Conservation (phyloP, 2,113 vertebrate genomes). For the Pithys albifrons region DNA sequence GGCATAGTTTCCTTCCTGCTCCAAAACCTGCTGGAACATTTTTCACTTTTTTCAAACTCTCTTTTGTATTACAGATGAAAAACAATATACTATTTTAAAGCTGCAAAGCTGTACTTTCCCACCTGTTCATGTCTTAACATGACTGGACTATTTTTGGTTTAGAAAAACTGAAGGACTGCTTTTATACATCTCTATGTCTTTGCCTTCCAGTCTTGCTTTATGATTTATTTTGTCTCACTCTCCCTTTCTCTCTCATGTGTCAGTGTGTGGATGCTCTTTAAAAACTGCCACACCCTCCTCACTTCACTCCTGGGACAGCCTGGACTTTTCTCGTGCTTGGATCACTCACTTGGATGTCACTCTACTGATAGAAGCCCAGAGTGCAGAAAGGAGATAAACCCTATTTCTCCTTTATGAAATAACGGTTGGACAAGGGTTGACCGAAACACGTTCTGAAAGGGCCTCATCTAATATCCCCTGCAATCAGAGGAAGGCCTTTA, state of each 20-base stretch:
- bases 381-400: slow-evolving; percentile 58
- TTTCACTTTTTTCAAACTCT: slow-evolving; percentile 51
- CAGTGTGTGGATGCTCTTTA: slow-evolving; percentile 28
- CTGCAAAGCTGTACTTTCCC: slow-evolving; percentile 67
- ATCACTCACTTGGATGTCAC: slow-evolving; percentile 25
- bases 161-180: slow-evolving; percentile 20
- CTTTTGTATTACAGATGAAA: slow-evolving; percentile 65
- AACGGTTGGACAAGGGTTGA: slow-evolving; percentile 45
- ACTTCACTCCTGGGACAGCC: slow-evolving; percentile 34
- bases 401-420: slow-evolving; percentile 44
- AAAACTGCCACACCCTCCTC: slow-evolving; percentile 9
- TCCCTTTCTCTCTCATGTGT: slow-evolving; percentile 13
- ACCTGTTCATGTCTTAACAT: slow-evolving; percentile 72
- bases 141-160: slow-evolving; percentile 61
- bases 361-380: slow-evolving; percentile 50
- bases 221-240: slow-evolving; percentile 56
- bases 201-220: slow-evolving; percentile 15
- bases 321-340: slow-evolving; percentile 24
- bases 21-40: slow-evolving; percentile 68
- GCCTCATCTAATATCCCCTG: slow-evolving; percentile 40
- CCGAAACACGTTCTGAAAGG: slow-evolving; percentile 41
- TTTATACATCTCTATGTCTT: slow-evolving; percentile 11
- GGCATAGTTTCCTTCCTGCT: slow-evolving; percentile 76
- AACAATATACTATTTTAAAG: slow-evolving; percentile 63
- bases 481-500: slow-evolving; percentile 49